Percentiles rank a stretch among this genome's conserved stretches.
Conservation (phyloP, 2,797 vertebrate genomes). For the Diplodus sargus region DNA sequence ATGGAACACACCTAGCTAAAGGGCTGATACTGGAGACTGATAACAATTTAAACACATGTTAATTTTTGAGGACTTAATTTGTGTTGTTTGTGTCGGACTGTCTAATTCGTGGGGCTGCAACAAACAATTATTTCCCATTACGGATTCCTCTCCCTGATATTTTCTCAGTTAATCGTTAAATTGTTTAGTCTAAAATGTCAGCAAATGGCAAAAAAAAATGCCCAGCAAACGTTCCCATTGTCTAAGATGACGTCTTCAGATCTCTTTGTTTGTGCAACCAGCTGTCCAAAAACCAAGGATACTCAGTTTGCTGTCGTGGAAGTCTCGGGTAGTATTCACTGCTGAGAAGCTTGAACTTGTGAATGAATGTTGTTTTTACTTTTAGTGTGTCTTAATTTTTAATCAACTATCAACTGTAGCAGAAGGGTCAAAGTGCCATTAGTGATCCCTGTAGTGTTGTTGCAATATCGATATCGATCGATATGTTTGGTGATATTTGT, state of each 20-base stretch:
- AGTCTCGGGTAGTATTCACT: background rate
- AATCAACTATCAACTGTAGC: accelerated
- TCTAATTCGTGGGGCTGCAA: background rate
- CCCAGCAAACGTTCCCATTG: too few species aligned
- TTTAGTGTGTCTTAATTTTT: accelerated
- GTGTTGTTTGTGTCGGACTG: conserved; percentile 4
- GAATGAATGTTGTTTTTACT: background rate
- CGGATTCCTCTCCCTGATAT: background rate
- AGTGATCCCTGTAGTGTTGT: too few species aligned
- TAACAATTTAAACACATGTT: conserved; percentile 38
- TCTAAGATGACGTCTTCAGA: background rate
- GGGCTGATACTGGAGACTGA: conserved; percentile 39
- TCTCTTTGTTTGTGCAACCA: background rate
- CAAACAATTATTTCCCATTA: background rate
- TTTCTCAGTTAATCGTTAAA: background rate
- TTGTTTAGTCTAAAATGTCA: background rate
- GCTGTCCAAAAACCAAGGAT: background rate
- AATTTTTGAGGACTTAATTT: conserved; percentile 30
- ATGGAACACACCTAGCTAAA: conserved; percentile 37
- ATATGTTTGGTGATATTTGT: too few species aligned
- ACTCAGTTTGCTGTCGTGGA: background rate
- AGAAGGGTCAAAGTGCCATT: background rate
- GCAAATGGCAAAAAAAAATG: background rate
- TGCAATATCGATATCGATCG: too few species aligned
- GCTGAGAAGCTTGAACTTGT: background rate